Conservation (phyloP, 1,140 invertebrate species). For the Galleria mellonella region DNA sequence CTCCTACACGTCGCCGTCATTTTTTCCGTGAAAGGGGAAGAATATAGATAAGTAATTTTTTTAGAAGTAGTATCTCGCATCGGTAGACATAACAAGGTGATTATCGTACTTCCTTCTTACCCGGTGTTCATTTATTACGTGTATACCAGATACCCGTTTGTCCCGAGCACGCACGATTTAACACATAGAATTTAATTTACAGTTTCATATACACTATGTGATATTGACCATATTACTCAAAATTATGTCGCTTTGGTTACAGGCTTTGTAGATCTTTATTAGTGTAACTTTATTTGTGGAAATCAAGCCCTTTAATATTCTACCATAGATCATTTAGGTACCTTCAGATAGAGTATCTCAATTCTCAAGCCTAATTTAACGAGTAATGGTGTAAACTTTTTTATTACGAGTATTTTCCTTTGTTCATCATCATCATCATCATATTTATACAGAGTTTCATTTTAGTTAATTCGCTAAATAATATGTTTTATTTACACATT, state of each 20-base stretch:
- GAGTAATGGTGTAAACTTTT: no score
- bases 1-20: conserved; percentile 4
- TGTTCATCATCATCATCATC: no score
- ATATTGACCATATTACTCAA: conserved; percentile 38
- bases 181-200: conserved; percentile 42
- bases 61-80: conserved; percentile 13
- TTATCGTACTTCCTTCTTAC: conserved; percentile 21
- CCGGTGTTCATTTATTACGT: conserved; percentile 11
- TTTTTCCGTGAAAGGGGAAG: conserved; percentile 4
- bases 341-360: conserved; percentile 2
- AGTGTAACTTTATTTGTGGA: background rate
- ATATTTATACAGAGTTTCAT: no score
- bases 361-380: no score
- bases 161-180: conserved; percentile 27
- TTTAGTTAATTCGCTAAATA: no score
- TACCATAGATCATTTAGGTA: no score
- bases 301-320: no score
- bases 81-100: conserved; percentile 31
- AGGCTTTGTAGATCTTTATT: conserved; percentile 11
- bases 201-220: conserved; percentile 11
- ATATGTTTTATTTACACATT: no score
- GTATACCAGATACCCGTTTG: conserved; percentile 7
- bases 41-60: conserved; percentile 18
- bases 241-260: conserved; percentile 15
- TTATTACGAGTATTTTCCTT: no score